phyloP scores from a whole-genome alignment of 2,797 vertebrate species.

The Valencia hispanica region DNA sequence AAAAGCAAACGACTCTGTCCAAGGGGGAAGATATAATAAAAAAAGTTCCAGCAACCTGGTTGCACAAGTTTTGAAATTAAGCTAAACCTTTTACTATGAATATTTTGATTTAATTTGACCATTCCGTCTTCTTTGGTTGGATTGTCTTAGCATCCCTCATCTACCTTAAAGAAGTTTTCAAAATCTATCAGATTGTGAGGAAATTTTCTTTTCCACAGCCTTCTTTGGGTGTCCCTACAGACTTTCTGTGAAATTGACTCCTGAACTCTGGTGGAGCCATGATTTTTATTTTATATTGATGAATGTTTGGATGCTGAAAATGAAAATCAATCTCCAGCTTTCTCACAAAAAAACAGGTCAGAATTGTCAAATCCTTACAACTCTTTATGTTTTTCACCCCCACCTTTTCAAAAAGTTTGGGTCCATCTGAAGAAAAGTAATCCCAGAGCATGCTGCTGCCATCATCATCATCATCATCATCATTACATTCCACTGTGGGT shows the following conservation, averaged over 20 bases:
- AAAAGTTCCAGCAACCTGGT: not conserved
- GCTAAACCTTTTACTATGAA: not conserved
- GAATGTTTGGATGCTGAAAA: not conserved
- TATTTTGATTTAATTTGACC: not conserved
- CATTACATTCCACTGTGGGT: not conserved
- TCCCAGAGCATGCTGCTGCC: not conserved
- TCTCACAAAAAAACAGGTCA: not conserved
- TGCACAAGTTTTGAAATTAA: not conserved
- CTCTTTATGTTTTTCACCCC: not conserved
- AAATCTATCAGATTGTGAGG: not conserved
- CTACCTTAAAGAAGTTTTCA: not conserved
- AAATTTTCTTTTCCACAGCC: not conserved
- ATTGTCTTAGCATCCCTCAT: not conserved
- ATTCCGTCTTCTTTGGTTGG: not conserved
- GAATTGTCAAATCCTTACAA: not conserved
- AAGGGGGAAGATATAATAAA: not conserved
- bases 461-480: not conserved
- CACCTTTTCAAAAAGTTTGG: not conserved
- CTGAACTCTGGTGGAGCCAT: not conserved
- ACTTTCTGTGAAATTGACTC: not conserved
- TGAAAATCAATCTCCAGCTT: not conserved
- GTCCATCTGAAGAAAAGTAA: not conserved
- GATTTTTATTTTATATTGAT: not conserved
- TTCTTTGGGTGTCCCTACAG: not conserved
- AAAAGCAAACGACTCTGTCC: not conserved